Evolutionary conservation across 2,888 invertebrate genomes (phyloP), one percentile per base, ranked within the genome.

Genomic region (Sturmia bella): DNA sequence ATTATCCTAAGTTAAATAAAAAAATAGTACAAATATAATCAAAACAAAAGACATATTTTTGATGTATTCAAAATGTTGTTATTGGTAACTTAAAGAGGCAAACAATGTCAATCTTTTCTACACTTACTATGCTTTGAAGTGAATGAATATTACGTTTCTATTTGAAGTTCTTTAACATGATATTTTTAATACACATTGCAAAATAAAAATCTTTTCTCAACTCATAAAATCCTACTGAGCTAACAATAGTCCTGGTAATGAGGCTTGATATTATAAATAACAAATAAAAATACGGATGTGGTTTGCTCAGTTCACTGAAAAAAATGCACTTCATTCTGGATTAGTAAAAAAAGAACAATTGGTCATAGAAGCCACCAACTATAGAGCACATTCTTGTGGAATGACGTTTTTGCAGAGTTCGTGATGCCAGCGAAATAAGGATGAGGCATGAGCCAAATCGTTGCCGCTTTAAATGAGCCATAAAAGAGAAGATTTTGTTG

Each of bases 191-290:
- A n/a, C n/a, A n/a, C n/a, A n/a, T n/a, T n/a, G n/a, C n/a, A 27
- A 27, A 27, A 6, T 27, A 27, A 27, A 27, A 27, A 3, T 27
- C 6, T 4, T 4, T 4, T 27, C 27, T 3, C 27, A 27, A 27
- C 27, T 27, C 6, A 4, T 27, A 6, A 59, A 59, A 39, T 43
- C 17, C 24, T 24, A 56, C 45, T 54, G 13, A 61, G 27, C 17
- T 13, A 63, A 68, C 73, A 79, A 73, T 66, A 43, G 59, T 11
- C 43, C 32, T 48, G 59, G 59, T 79, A 52, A 78, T 59, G 57
- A 72, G 64, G 27, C 59, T 52, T 19, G n/a, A 37, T 57, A 52
- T 59, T 72, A 73, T 68, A 43, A 61, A 43, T 45, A 61, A 12
- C 24, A 27, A 72, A 39, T 39, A 50, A 32, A 52, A 27, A 50